Base-by-base conservation (phyloP, 1,140 invertebrate species). In the Drosophila varians region DNA sequence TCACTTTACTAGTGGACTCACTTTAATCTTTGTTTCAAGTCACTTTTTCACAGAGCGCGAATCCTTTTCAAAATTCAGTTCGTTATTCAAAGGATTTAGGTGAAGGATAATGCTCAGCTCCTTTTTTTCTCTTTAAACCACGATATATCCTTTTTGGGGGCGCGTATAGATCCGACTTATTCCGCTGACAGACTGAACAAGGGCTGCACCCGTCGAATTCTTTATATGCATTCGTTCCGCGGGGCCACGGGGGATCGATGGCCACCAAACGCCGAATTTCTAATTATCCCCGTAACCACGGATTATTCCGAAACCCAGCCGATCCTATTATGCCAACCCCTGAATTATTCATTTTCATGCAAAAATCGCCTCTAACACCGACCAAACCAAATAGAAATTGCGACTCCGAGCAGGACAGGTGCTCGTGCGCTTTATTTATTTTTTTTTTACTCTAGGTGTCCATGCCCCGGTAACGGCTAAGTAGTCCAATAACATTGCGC, bases 331-430 rank as follows among this genome's bases (percentile, higher is more conserved):
- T 62, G 53, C 18, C 16, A 65, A 16, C 14, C 53, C 19, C 31
- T 86, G 82, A 86, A 86, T 86, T 58, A 86, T 86, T 76, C 80
- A 86, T 58, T 45, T 56, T 45, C 14, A 86, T 86, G 80, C 77
- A 56, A 84, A 73, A 58, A 14, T 18, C 31, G 23, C 28, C 21
- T 51, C 74, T 57, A 75, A 54, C 46, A 61, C 31, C 38, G 14
- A 65, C 14, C 12, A 52, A 83, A 69, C 48, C 31, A 72, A 69
- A 62, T 46, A 62, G 47, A 76, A 73, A 74, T 40, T 70, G 55
- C 72, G 62, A 40, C 72, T 65, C 34, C 53, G 23, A 49, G 46
- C 42, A 74, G 75, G 64, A 72, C 57, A 60, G 49, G 53, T 11
- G 46, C 19, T 19, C 14, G 14, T 26, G 38, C 1, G 38, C 16